phyloP scores from a whole-genome alignment of 2,113 vertebrate genomes.

The Perccottus glenii region DNA sequence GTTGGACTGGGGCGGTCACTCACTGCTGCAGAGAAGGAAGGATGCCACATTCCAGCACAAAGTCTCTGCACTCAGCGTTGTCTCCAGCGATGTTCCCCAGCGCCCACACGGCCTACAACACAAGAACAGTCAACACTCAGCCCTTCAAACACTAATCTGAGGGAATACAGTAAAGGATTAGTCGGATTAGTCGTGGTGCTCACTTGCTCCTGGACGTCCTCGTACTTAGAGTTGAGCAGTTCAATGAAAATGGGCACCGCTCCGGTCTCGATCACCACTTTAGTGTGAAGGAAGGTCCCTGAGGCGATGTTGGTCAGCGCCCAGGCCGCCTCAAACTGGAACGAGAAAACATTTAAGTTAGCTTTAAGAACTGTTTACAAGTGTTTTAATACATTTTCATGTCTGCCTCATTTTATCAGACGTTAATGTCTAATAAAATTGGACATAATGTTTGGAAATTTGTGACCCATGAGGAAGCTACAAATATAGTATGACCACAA shows the following conservation, averaged over 20 bases:
- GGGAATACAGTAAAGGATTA: background rate
- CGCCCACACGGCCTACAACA: conserved; percentile 90
- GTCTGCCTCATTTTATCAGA: too few species aligned
- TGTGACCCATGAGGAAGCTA: too few species aligned
- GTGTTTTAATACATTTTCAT: too few species aligned
- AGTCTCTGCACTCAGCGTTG: conserved; percentile 94
- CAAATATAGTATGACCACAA: too few species aligned
- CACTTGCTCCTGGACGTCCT: conserved; percentile 95
- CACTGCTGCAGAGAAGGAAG: conserved; percentile 91
- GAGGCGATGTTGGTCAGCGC: conserved; percentile 94
- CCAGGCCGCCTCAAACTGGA: conserved; percentile 91
- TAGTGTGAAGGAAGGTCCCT: conserved; percentile 91
- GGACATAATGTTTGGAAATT: too few species aligned
- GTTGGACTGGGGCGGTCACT: conserved; percentile 61
- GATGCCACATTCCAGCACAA: conserved; percentile 90
- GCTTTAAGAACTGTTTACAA: too few species aligned
- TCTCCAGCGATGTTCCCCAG: conserved; percentile 94
- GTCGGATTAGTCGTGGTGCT: background rate
- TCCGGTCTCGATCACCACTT: conserved; percentile 93
- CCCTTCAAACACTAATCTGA: background rate
- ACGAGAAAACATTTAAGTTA: background rate
- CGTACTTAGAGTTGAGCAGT: conserved; percentile 89
- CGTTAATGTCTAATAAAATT: too few species aligned
- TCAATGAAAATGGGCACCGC: conserved; percentile 94
- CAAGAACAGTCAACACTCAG: background rate